A percentile compares a stretch with the other conserved stretches of the same genome.
Evolutionary conservation across 2,888 invertebrate species (phyloP).

Genomic region (Imbricaverruca yamaguchii): DNA sequence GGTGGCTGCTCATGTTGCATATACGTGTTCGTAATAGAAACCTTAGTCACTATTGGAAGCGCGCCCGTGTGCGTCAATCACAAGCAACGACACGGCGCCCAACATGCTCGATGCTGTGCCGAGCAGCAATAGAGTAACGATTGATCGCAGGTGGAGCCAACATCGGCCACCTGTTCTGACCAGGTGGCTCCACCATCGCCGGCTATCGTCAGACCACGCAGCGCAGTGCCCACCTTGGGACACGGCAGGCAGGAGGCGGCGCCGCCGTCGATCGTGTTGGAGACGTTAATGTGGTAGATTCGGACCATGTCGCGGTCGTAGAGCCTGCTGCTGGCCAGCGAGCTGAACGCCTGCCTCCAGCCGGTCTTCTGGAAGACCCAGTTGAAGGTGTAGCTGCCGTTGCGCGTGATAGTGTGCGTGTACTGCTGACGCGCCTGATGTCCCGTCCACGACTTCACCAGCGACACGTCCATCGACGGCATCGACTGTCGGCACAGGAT

Average conservation of each 20-base stretch:
- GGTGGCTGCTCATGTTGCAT: no score
- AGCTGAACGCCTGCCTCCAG: neutral
- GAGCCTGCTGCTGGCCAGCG: conserved; percentile 17
- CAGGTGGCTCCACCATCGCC: no score
- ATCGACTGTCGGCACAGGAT: conserved; percentile 38
- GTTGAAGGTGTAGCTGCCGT: conserved; percentile 44
- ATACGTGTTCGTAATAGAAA: no score
- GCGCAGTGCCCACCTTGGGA: conserved; percentile 39
- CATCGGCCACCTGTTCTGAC: no score
- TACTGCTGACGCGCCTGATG: conserved; percentile 39
- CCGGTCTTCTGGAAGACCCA: conserved; percentile 46
- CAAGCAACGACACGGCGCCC: no score
- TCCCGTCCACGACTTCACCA: conserved; percentile 44
- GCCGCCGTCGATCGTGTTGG: conserved; percentile 49
- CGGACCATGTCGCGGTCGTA: conserved; percentile 42
- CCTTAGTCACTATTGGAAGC: no score
- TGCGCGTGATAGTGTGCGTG: conserved; percentile 41
- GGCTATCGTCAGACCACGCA: neutral
- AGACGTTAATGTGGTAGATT: conserved; percentile 49
- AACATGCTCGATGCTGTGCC: no score
- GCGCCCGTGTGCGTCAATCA: no score
- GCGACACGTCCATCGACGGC: conserved; percentile 40
- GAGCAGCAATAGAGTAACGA: no score
- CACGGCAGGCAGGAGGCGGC: conserved; percentile 49
- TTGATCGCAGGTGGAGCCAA: no score